Percentiles rank a stretch among this genome's conserved stretches.
phyloP scores from a whole-genome alignment of 1,140 invertebrate genomes.

The Ceratosolen fusciceps region DNA sequence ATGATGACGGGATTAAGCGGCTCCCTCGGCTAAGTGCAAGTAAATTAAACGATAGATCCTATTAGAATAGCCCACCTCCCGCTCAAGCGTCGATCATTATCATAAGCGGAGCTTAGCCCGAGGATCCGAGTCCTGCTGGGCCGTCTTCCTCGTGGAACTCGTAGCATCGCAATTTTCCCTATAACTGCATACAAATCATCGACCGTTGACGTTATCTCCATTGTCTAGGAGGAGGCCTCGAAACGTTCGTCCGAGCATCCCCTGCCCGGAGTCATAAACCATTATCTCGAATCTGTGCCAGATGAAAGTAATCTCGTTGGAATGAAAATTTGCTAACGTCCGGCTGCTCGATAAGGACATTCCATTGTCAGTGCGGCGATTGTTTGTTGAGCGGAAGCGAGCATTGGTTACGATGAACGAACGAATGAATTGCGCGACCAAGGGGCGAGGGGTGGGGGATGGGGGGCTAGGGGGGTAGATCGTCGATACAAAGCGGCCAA shows the following conservation, averaged over 20 bases:
- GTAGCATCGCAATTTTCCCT: background rate
- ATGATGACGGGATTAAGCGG: background rate
- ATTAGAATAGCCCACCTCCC: background rate
- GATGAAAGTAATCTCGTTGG: background rate
- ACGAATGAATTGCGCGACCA: no score
- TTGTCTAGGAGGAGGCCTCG: background rate
- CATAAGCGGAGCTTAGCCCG: background rate
- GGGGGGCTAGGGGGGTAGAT: no score
- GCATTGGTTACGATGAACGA: no score
- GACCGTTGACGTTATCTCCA: conserved; percentile 4
- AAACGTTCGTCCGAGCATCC: background rate
- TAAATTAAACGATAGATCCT: conserved; percentile 19
- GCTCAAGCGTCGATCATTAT: conserved; percentile 9
- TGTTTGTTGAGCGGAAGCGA: no score
- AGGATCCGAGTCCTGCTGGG: background rate
- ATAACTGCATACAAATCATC: conserved; percentile 20
- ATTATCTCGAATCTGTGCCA: background rate
- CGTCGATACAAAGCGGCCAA: background rate
- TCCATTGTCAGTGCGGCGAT: no score
- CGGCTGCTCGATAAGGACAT: no score
- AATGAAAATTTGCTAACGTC: background rate
- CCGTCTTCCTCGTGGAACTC: background rate
- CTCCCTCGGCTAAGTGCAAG: background rate
- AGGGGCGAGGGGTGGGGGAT: no score
- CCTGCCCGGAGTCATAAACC: conserved; percentile 7